Conservation (phyloP, 2,113 vertebrate genomes). For the Rhabdornis inornatus region DNA sequence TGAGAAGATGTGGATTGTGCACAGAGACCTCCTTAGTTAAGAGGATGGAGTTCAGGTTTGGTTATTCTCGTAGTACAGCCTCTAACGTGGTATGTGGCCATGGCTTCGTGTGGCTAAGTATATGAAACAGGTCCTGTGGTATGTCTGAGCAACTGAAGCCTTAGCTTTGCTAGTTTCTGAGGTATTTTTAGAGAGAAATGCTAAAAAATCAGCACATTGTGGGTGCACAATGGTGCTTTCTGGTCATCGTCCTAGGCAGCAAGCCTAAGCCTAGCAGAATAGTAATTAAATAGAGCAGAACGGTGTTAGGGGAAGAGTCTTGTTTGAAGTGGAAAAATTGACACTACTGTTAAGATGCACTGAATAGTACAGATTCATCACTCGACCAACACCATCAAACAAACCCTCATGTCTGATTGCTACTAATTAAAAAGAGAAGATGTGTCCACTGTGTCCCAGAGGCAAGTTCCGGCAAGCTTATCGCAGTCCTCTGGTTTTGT, state of each 20-base stretch:
- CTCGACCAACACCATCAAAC: slow-evolving; percentile 61
- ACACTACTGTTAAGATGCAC: slow-evolving; percentile 63
- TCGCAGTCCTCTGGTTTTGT: slow-evolving; percentile 50
- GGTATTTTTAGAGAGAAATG: slow-evolving; percentile 51
- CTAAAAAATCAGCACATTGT: slow-evolving; percentile 13
- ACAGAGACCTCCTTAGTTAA: background rate
- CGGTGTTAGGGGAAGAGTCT: slow-evolving; percentile 46
- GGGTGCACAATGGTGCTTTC: slow-evolving; percentile 32
- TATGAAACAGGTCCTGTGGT: background rate
- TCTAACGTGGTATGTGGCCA: background rate
- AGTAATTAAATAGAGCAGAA: slow-evolving; percentile 78
- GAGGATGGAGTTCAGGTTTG: slow-evolving; percentile 27
- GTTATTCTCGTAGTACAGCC: slow-evolving; percentile 18
- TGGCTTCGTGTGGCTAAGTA: slow-evolving; percentile 4
- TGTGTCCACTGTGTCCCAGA: slow-evolving; percentile 61
- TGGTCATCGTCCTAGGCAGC: slow-evolving; percentile 41
- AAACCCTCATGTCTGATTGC: slow-evolving; percentile 66
- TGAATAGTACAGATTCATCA: slow-evolving; percentile 62
- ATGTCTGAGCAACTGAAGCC: slow-evolving; percentile 29
- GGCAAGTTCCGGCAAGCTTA: slow-evolving; percentile 73
- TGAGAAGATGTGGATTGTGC: background rate
- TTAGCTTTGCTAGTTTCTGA: slow-evolving; percentile 58
- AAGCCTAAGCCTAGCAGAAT: slow-evolving; percentile 65
- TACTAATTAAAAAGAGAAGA: slow-evolving; percentile 78
- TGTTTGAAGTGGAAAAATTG: slow-evolving; percentile 76